Conservation (phyloP, 2,797 vertebrate genomes). For the Acrossocheilus fasciatus region DNA sequence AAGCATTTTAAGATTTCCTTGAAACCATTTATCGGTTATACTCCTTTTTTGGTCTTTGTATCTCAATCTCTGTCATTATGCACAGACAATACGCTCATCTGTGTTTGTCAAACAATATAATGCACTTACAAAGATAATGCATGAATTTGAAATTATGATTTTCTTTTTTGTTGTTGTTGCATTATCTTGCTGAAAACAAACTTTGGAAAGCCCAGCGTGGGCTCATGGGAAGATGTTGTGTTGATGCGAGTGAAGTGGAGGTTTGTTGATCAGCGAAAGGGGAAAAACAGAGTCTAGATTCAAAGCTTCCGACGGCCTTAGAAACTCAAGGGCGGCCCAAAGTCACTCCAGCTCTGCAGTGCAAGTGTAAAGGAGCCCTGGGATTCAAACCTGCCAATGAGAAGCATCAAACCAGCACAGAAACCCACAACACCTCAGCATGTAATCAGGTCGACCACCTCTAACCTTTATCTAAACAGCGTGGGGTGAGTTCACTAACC, state of each 20-base stretch:
- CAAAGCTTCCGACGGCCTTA: slow-evolving; percentile 25
- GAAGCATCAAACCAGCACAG: slow-evolving; percentile 2
- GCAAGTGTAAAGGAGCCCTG: slow-evolving; percentile 23
- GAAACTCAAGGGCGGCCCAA: slow-evolving; percentile 38
- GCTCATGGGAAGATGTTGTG: slow-evolving; percentile 22
- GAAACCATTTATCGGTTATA: not conserved
- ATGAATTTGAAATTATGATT: slow-evolving; percentile 29
- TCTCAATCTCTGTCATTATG: not conserved
- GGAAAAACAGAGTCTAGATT: slow-evolving; percentile 24
- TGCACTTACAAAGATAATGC: not conserved
- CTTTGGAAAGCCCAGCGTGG: not conserved
- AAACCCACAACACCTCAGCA: not conserved
- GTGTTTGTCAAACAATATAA: not conserved
- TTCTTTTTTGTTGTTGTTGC: not conserved
- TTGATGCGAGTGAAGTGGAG: slow-evolving; percentile 26
- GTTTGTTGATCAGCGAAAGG: slow-evolving; percentile 16
- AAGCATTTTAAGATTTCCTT: slow-evolving; percentile 4
- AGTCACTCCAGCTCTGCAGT: slow-evolving; percentile 31
- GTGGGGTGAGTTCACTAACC: slow-evolving; percentile 11
- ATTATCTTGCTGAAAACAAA: slow-evolving; percentile 21
- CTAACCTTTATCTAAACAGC: slow-evolving; percentile 26
- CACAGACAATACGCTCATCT: not conserved
- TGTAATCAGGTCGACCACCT: slow-evolving; percentile 22
- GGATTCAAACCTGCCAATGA: slow-evolving; percentile 9
- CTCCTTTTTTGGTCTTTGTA: not conserved